These are phyloP conservation scores for Irena cyanogastra DNA, from an alignment of 2,113 vertebrate species.

Conservation along the genomic window DNA sequence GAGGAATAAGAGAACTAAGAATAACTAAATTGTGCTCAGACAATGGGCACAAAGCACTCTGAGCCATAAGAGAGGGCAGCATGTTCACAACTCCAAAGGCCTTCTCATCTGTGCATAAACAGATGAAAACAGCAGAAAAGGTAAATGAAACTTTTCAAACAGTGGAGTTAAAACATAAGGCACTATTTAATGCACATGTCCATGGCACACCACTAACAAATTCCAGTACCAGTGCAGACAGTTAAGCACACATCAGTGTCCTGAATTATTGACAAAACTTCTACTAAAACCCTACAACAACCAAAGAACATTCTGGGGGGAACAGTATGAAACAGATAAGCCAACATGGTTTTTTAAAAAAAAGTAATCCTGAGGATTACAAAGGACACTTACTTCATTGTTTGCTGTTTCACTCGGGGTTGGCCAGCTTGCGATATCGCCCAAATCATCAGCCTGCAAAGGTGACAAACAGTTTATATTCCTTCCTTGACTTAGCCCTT, in stretches of 20 bases:
- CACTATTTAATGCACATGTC: not conserved
- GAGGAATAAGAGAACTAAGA: not conserved
- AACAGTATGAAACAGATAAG: not conserved
- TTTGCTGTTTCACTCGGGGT: slow-evolving; percentile 91
- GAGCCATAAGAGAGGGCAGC: not conserved
- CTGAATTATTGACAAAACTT: not conserved
- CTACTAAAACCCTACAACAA: not conserved
- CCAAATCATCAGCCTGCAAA: slow-evolving; percentile 86
- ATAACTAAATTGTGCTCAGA: not conserved
- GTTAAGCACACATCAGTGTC: not conserved
- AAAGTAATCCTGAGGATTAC: not conserved
- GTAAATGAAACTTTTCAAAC: not conserved
- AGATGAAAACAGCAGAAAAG: not conserved
- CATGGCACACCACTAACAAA: accelerated
- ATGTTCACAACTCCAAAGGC: not conserved
- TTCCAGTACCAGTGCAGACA: not conserved
- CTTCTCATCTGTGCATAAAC: not conserved
- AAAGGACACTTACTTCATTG: slow-evolving; percentile 79
- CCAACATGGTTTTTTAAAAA: not conserved
- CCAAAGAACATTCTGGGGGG: not conserved
- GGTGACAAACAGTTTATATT: not conserved
- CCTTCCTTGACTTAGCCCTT: not conserved
- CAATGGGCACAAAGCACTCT: not conserved
- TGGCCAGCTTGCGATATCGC: slow-evolving; percentile 92
- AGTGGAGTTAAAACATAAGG: not conserved